Evolutionary conservation across 1,140 invertebrate species (phyloP), one percentile per base, ranked within the genome.

Genomic region (Zaprionus lachaisei): DNA sequence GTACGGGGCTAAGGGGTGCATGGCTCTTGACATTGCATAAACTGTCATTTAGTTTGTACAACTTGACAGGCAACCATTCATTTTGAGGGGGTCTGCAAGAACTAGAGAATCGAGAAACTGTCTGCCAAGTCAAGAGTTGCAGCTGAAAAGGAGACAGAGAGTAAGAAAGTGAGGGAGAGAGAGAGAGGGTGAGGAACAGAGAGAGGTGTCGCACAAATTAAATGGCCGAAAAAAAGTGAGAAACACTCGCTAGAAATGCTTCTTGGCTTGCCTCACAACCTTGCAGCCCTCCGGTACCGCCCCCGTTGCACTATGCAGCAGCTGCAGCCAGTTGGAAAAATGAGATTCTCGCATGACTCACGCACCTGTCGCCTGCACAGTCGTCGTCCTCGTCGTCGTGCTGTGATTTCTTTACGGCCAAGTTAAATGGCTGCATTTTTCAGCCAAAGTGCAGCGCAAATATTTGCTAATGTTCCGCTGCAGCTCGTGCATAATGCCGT

Each of bases 31-130:
- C 80, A 82, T 77, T 77, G 80, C 78, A 82, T 80, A 82, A 80
- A 82, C 78, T 82, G 80, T 73, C 80, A 80, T 82, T 80, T 82
- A 77, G 80, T 80, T 82, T 80, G 80, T 82, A 65, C 80, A 73
- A 77, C 70, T 71, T 82, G 80, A 82, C 80, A 82, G 80, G 68
- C 66, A 71, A 72, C 80, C 78, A 82, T 82, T 82, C 74, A 77
- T 82, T 82, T 73, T 44, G n/a, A 15, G 38, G 38, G 15, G 38
- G 31, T 34, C 11, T 3, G 9, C 31, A 11, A 11, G 31, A 70
- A 57, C 37, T 41, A 63, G 20, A 57, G 34, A 37, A 71, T 62
- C 38, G 77, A 76, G 47, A 76, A 62, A 64, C 57, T 68, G 54
- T 66, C 61, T 73, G 34, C 14, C 37, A 51, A 65, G 60, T 78